Base-by-base conservation (phyloP, 2,113 vertebrate genomes). In the Phainopepla nitens region DNA sequence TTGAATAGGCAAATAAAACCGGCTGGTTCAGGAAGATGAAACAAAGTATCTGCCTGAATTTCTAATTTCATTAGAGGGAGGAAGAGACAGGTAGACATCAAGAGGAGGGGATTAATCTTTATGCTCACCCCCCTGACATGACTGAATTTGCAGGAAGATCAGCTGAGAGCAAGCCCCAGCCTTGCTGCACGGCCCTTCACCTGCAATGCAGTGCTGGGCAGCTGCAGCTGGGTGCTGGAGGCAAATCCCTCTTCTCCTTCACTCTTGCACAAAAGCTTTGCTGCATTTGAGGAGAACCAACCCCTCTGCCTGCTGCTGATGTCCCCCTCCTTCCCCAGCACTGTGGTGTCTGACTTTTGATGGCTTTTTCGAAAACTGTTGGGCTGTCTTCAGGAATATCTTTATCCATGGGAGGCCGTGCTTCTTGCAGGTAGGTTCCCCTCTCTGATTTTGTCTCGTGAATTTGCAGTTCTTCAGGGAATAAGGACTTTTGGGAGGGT, bases 131-230 rank as follows among this genome's bases (percentile, higher is more conserved):
- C 90, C 64, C 42, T 36, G 39, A 15, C 33, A 25, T 25, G 94
- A 78, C 21, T 87, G 89, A 95, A 82, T 94, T 91, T 84, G 86
- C 95, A 89, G 94, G 87, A 91, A 12, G 91, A 61, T 92, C 28
- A 91, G 94, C 93, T 76, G 89, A 70, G 93, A 96, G 82, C 90
- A 61, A 27, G 35, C 72, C 75, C 76, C 85, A 95, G 87, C 93
- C 86, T 58, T 71, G 94, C 96, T 96, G 96, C 92, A 47, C 93
- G 93, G 94, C 91, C 91, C 85, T 58, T 97, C 91, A 99, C 98
- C 99, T 99, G 98, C 99, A 99, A 98, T 99, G 99, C 99, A 99
- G 98, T 98, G 98, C 97, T 98, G 93, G 89, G 87, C 97, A 97
- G 91, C 95, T 95, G 96, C 96, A 97, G 92, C 98, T 98, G 98